Conservation (phyloP, 1,140 invertebrate species). For the Acarapis woodi region DNA sequence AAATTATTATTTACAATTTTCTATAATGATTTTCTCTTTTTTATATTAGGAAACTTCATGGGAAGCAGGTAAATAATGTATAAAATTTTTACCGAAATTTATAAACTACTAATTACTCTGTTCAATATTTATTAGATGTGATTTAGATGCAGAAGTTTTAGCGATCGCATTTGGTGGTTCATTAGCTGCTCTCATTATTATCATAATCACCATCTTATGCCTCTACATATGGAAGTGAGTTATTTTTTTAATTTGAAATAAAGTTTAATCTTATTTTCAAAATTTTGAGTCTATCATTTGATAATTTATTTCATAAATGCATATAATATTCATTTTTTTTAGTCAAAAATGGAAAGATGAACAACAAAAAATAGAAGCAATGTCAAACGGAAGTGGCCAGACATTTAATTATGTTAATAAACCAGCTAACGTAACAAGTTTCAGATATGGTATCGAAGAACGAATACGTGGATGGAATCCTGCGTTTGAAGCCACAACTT, state of each 20-base stretch:
- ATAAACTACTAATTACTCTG: slow-evolving; percentile 47
- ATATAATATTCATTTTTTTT: background rate
- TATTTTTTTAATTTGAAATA: background rate
- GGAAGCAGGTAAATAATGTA: too few relatives aligned
- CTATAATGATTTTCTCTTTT: too few relatives aligned
- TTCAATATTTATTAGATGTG: slow-evolving; percentile 59
- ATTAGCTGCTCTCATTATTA: slow-evolving; percentile 54
- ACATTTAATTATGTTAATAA: slow-evolving; percentile 22
- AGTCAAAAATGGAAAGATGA: slow-evolving; percentile 59
- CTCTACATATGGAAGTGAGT: slow-evolving; percentile 61
- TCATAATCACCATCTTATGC: slow-evolving; percentile 49
- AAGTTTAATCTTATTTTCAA: background rate
- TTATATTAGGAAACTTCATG: too few relatives aligned
- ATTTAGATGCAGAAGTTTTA: slow-evolving; percentile 64
- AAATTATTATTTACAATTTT: too few relatives aligned
- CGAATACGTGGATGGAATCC: slow-evolving; percentile 36
- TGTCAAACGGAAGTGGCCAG: slow-evolving; percentile 20
- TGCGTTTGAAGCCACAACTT: slow-evolving; percentile 45
- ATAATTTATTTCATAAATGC: background rate
- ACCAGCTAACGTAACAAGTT: slow-evolving; percentile 25
- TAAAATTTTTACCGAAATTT: slow-evolving; percentile 25
- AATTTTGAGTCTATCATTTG: background rate
- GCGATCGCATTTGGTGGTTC: slow-evolving; percentile 64
- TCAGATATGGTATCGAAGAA: slow-evolving; percentile 31
- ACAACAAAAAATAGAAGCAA: slow-evolving; percentile 30